A percentile compares a stretch with the other conserved stretches of the same genome.
These are phyloP conservation scores for Catocala fraxini DNA, from an alignment of 2,888 invertebrate species.

Conservation along the genomic window DNA sequence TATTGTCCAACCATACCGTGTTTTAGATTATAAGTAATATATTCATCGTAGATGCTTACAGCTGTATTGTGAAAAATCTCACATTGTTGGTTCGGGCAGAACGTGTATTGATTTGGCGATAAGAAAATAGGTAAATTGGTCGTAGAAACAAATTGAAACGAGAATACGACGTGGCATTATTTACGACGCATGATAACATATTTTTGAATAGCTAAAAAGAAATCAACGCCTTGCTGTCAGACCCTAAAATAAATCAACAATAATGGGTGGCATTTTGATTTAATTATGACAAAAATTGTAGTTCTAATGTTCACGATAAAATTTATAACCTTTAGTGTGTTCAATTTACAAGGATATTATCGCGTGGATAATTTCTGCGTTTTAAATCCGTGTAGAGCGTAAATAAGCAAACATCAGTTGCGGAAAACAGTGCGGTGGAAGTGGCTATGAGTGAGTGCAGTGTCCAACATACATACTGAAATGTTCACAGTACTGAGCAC, in stretches of 20 bases:
- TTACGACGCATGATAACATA: slow-evolving; percentile 41
- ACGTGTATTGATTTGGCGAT: slow-evolving; percentile 41
- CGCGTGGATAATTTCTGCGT: slow-evolving; percentile 76
- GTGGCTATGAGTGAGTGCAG: slow-evolving; percentile 57
- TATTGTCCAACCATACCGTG: slow-evolving; percentile 16
- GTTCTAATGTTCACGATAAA: slow-evolving; percentile 52
- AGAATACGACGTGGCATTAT: slow-evolving; percentile 37
- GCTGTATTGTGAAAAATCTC: slow-evolving; percentile 21
- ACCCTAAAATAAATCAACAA: slow-evolving; percentile 4
- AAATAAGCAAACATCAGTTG: slow-evolving; percentile 62
- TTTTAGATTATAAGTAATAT: slow-evolving; percentile 22
- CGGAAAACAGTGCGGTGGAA: slow-evolving; percentile 60
- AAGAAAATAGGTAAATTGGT: slow-evolving; percentile 49
- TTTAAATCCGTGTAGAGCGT: slow-evolving; percentile 63
- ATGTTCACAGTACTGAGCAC: slow-evolving; percentile 47
- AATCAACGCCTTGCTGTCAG: slow-evolving; percentile 13
- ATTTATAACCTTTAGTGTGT: slow-evolving; percentile 56
- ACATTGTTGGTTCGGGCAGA: slow-evolving; percentile 29
- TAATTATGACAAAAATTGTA: slow-evolving; percentile 41
- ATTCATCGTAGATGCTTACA: slow-evolving; percentile 24
- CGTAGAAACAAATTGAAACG: slow-evolving; percentile 45
- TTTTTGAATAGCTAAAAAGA: slow-evolving; percentile 27
- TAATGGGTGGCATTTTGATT: slow-evolving; percentile 26
- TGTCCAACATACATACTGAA: slow-evolving; percentile 49
- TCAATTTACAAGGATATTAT: slow-evolving; percentile 72